Conservation (phyloP, 2,113 vertebrate species). For the Tyrannus savana region DNA sequence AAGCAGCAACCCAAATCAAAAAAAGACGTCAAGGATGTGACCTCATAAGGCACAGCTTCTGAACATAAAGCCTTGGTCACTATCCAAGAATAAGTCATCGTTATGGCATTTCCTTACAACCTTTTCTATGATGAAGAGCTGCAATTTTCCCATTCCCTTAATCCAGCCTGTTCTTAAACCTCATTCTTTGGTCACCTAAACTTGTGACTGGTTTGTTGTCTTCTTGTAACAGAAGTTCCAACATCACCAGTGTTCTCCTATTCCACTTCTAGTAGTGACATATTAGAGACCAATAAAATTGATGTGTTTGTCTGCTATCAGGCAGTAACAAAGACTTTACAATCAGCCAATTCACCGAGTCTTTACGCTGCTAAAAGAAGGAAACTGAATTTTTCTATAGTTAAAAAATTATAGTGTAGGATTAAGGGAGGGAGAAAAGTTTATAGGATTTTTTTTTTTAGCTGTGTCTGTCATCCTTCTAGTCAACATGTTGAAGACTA, state of each 20-base stretch:
- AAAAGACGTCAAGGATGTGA: conserved; percentile 27
- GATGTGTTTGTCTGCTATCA: background rate
- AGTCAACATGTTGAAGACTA: background rate
- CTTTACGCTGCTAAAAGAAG: background rate
- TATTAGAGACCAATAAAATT: background rate
- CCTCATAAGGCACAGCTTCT: background rate
- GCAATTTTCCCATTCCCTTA: background rate
- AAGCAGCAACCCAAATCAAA: background rate
- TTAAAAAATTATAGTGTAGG: background rate
- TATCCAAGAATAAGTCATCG: background rate
- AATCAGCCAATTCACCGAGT: background rate
- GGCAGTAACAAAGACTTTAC: background rate
- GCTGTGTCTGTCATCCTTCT: background rate
- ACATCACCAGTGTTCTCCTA: background rate
- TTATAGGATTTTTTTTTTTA: background rate
- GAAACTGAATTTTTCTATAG: background rate
- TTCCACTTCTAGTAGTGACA: background rate
- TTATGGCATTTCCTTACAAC: conserved; percentile 31
- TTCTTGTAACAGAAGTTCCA: background rate
- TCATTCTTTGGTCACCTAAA: background rate
- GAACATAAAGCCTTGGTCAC: background rate
- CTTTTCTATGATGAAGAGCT: background rate
- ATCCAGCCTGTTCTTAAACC: background rate
- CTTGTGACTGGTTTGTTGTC: background rate
- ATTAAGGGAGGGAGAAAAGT: background rate